Base-by-base conservation (phyloP, 2,113 vertebrate species). In the Capreolus pygargus region DNA sequence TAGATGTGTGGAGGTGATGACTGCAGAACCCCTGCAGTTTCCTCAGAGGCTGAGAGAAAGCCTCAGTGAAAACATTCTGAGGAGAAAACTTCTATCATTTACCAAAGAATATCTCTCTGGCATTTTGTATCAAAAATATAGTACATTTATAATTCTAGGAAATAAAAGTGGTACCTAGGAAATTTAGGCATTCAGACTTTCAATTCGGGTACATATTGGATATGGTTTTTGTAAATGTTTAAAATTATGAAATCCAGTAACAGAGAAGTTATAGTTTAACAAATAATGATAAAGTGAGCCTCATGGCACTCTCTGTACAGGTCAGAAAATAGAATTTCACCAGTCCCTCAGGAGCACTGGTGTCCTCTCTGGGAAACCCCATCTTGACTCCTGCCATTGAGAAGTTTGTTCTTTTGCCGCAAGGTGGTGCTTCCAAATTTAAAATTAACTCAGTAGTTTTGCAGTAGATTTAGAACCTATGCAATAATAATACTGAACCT, bases 381-480 rank as follows among this genome's bases (percentile, higher is more conserved):
- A 9, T n/a, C 67, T 6, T 33, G 54, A 58, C 74, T 70, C 87
- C 25, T 45, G 3, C 58, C 36, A 33, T 86, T 89, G 8, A 55
- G 57, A 74, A 39, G n/a, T 90, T 10, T 13, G 6, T 64, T 57
- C 17, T 58, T 78, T 74, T n/a, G 81, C 90, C 89, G 83, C 93
- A 67, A 96, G 94, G 89, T 92, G 87, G 87, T 86, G 94, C 79
- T 88, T 78, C 25, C n/a, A 82, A 50, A 67, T 92, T 54, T 70
- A 19, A 54, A 54, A 83, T 82, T 17, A 82, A 30, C 57, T 58
- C 85, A 39, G 30, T 14, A 33, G 43, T 95, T 97, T 79, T 58
- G 45, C 45, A 82, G 4, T 52, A 86, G 23, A 67, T 96, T 91
- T 57, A 70, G 50, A 90, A 90, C 25, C 15, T 94, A 33, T 70